Conservation (phyloP, 2,888 invertebrate species). For the Ctenicera cuprea region DNA sequence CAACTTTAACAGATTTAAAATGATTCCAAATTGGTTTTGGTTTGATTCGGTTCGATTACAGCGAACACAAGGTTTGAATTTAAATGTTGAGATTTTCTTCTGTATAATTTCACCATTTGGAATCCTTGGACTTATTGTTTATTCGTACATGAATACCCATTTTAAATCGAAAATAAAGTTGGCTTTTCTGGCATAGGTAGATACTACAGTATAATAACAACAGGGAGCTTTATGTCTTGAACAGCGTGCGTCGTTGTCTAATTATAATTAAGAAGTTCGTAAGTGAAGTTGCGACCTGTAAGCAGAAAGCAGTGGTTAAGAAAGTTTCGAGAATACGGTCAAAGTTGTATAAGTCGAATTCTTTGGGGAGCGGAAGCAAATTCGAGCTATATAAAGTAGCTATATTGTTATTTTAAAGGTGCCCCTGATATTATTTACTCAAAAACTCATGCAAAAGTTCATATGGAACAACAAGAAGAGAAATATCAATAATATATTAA, state of each 20-base stretch:
- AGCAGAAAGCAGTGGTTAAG: constrained; percentile 25
- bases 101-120: constrained; percentile 21
- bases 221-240: neutral
- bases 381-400: neutral
- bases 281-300: constrained; percentile 21
- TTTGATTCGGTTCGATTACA: constrained; percentile 45
- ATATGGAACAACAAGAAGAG: too few relatives aligned
- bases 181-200: neutral
- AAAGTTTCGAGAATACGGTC: constrained; percentile 20
- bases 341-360: constrained; percentile 28
- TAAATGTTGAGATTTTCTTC: constrained; percentile 38
- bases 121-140: neutral
- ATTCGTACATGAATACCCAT: too few relatives aligned
- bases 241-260: constrained; percentile 3
- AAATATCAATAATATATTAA: too few relatives aligned
- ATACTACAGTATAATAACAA: neutral
- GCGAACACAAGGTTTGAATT: constrained; percentile 39
- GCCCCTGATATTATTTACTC: neutral
- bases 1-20: constrained; percentile 48
- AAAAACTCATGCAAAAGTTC: too few relatives aligned
- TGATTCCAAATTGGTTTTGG: constrained; percentile 36
- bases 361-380: constrained; percentile 1
- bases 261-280: constrained; percentile 35
- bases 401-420: neutral
- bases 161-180: constrained; percentile 10